phyloP scores from a whole-genome alignment of 37 sponge, comb jelly and placozoan species.

The Halisarca cf. caerulea region DNA sequence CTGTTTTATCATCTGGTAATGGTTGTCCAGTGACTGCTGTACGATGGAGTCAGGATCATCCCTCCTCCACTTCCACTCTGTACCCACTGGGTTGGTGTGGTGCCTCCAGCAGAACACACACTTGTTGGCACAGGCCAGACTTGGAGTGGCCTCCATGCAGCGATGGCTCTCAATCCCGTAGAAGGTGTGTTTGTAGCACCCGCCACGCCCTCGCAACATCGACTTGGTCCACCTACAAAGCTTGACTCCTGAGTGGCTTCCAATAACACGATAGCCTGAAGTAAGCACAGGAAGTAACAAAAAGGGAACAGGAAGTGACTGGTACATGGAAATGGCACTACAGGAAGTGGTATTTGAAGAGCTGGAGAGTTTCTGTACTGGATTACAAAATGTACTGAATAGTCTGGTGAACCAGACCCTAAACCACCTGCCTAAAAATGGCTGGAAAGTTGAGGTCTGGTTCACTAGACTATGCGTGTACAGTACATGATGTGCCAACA shows the following conservation, averaged over 20 bases:
- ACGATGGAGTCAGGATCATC: slow-evolving; percentile 82
- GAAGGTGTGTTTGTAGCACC: slow-evolving; percentile 98
- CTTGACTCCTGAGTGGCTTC: slow-evolving; percentile 94
- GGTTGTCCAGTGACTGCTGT: slow-evolving; percentile 80
- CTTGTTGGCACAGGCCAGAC: slow-evolving; percentile 98
- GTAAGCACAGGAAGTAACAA: no score
- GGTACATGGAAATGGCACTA: background rate
- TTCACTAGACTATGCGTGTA: no score
- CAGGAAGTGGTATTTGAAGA: no score
- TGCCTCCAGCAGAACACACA: slow-evolving; percentile 98
- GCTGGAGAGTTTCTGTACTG: no score
- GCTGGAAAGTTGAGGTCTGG: no score
- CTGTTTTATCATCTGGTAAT: slow-evolving; percentile 95
- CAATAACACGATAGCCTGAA: slow-evolving; percentile 86
- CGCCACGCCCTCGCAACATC: slow-evolving; percentile 95
- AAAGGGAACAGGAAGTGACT: background rate
- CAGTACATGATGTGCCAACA: no score
- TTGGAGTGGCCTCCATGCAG: slow-evolving; percentile 98
- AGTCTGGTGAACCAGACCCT: no score
- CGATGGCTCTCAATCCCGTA: slow-evolving; percentile 98
- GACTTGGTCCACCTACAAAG: slow-evolving; percentile 98
- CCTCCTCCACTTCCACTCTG: slow-evolving; percentile 95
- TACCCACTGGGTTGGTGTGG: slow-evolving; percentile 98
- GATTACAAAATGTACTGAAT: no score
- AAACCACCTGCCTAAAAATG: no score